Evolutionary conservation across 2,888 invertebrate genomes (phyloP).

Genomic region (Sceliomorpha sp.): DNA sequence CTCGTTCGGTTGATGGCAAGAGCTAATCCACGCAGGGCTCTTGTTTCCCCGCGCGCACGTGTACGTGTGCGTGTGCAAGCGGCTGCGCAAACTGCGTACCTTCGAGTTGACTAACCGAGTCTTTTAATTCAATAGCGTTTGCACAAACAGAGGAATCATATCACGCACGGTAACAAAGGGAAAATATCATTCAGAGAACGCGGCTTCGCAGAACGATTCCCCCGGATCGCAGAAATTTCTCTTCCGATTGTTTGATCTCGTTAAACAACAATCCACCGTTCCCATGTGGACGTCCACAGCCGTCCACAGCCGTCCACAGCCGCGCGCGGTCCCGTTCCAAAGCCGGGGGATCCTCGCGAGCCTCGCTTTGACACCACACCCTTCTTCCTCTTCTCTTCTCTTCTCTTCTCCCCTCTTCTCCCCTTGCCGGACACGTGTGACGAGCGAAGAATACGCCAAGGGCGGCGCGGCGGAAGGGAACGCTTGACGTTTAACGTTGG

Average conservation of each 20-base stretch:
- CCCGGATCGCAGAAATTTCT: slow-evolving; percentile 38
- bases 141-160: slow-evolving; percentile 11
- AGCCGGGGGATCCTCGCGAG: slow-evolving; percentile 4
- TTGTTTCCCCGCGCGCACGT: no score
- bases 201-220: slow-evolving; percentile 20
- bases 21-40: no score
- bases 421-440: slow-evolving; percentile 6
- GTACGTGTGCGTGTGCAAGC: no score
- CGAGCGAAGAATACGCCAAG: slow-evolving; percentile 4
- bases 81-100: slow-evolving; percentile 24
- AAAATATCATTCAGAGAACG: slow-evolving; percentile 29
- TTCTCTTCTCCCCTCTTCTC: slow-evolving; percentile 10
- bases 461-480: no score
- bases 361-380: slow-evolving; percentile 15
- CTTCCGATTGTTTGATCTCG: slow-evolving; percentile 48
- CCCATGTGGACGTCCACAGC: not conserved
- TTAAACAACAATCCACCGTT: slow-evolving; percentile 44
- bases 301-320: no score
- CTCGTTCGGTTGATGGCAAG: no score
- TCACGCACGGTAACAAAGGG: slow-evolving; percentile 21
- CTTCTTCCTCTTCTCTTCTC: slow-evolving; percentile 16
- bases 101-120: slow-evolving; percentile 41
- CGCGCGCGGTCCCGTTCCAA: slow-evolving; percentile 4
- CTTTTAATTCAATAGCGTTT: slow-evolving; percentile 26
- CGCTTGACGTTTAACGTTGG: no score